A percentile compares a stretch with the other conserved stretches of the same genome.
These are phyloP conservation scores for Sacculina carcini DNA, from an alignment of 2,888 invertebrate species.

Conservation along the genomic window DNA sequence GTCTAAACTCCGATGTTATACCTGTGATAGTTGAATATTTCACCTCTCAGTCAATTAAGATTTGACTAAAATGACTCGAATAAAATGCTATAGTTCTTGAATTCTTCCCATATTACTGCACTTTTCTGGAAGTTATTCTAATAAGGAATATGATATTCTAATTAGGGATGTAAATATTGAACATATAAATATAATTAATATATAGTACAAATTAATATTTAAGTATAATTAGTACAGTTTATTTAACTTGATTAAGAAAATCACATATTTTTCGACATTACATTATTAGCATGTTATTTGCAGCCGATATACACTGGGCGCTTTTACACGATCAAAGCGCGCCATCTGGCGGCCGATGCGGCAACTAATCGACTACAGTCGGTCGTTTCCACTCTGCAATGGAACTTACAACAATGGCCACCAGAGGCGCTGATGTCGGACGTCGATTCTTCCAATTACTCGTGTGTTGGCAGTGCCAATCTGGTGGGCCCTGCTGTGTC, in stretches of 20 bases:
- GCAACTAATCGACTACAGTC: conserved; percentile 73
- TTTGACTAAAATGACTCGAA: no score
- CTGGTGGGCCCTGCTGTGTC: conserved; percentile 45
- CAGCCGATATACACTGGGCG: conserved; percentile 11
- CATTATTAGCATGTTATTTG: conserved; percentile 11
- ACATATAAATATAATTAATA: no score
- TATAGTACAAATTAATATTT: no score
- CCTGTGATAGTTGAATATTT: no score
- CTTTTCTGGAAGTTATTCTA: no score
- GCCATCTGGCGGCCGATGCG: not conserved
- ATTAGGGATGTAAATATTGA: no score
- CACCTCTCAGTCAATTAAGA: no score
- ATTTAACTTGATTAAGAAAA: not conserved
- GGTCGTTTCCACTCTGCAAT: conserved; percentile 57
- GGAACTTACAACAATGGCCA: conserved; percentile 67
- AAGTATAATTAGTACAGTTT: not conserved
- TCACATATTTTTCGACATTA: conserved; percentile 4
- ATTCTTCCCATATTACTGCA: no score
- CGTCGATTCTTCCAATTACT: conserved; percentile 52
- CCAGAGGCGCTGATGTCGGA: conserved; percentile 44
- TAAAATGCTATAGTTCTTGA: no score
- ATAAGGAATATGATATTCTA: no score
- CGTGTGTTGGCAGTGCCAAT: conserved; percentile 51
- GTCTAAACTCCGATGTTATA: no score
- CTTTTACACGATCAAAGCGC: conserved; percentile 15